Evolutionary conservation across 2,113 vertebrate genomes (phyloP).

Genomic region (Caretta caretta): DNA sequence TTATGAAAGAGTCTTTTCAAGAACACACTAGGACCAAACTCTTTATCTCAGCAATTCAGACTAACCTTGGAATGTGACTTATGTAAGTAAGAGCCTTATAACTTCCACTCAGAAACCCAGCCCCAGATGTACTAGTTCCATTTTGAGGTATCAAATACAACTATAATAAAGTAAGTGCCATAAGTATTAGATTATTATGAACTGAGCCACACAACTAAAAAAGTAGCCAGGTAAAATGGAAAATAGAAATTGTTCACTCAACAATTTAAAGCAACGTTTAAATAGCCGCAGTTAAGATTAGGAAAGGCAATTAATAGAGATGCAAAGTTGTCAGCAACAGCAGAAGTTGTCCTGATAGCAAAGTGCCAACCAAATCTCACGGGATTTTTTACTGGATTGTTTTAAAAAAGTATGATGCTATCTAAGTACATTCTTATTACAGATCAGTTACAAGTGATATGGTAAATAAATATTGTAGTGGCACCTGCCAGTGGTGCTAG

Average conservation of each 20-base stretch:
- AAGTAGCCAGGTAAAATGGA: conserved; percentile 22
- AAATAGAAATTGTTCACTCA: not conserved
- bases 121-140: conserved; percentile 64
- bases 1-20: conserved; percentile 73
- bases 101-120: conserved; percentile 73
- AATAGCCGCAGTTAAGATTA: accelerated
- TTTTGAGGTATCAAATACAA: conserved; percentile 57
- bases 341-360: not conserved
- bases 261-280: not conserved
- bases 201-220: conserved; percentile 15
- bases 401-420: not conserved
- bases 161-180: conserved; percentile 62
- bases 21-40: conserved; percentile 76
- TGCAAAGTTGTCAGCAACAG: not conserved
- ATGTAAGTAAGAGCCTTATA: conserved; percentile 73
- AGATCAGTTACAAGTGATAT: not conserved
- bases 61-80: conserved; percentile 76
- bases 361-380: not conserved
- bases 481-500: not conserved
- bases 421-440: not conserved
- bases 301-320: not conserved
- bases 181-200: conserved; percentile 34
- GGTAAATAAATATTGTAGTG: not conserved
- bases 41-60: conserved; percentile 77
- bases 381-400: not conserved